Percentiles rank a stretch among this genome's conserved stretches.
Conservation (phyloP, 2,797 vertebrate species). For the Tarsius wallacei region DNA sequence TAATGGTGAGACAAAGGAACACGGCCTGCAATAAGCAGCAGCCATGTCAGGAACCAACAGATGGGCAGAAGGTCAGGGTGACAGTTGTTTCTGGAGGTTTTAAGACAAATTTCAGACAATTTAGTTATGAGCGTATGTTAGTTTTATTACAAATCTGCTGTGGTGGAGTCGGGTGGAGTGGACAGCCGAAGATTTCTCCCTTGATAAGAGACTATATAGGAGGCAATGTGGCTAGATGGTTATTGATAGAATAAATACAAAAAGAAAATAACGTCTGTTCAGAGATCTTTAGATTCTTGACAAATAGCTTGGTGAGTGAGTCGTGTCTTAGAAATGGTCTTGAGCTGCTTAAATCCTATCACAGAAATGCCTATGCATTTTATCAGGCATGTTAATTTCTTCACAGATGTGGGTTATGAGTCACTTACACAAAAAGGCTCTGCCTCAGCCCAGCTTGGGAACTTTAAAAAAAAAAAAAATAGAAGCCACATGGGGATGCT, state of each 20-base stretch:
- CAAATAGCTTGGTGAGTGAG: not conserved
- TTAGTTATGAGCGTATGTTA: not conserved
- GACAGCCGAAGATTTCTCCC: not conserved
- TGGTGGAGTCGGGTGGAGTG: not conserved
- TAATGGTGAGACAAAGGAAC: not conserved
- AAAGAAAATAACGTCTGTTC: not conserved
- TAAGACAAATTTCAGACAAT: conserved; percentile 46
- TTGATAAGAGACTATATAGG: not conserved
- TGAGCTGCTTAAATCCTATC: not conserved
- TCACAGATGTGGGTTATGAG: not conserved
- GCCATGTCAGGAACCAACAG: not conserved
- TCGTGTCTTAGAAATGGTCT: not conserved
- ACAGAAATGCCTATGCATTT: not conserved
- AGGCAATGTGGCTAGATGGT: not conserved
- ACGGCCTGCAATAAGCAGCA: too few relatives aligned
- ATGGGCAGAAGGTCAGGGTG: not conserved
- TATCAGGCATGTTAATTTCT: not conserved
- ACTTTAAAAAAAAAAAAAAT: not conserved
- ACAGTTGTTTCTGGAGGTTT: conserved; percentile 47
- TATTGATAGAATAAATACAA: not conserved
- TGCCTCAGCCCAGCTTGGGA: not conserved
- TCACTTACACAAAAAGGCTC: not conserved
- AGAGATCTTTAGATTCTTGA: not conserved
- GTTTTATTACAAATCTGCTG: conserved; percentile 36
- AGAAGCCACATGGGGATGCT: not conserved